Base-by-base conservation (phyloP, 2,888 invertebrate genomes). In the Philereme vetulata region DNA sequence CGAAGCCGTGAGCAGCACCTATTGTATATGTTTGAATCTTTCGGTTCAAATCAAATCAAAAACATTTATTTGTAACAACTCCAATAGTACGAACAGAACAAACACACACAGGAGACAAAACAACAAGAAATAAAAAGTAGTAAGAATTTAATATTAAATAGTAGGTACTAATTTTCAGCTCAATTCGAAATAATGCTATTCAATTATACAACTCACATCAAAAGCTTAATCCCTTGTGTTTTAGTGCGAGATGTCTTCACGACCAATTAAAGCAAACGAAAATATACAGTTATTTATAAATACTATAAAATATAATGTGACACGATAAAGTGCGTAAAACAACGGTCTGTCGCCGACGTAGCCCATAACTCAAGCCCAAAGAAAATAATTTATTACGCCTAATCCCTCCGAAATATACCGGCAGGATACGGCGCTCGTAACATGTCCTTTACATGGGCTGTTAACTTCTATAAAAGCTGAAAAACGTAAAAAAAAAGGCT, bases 361-460 rank as follows among this genome's bases (percentile, higher is more conserved):
- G 75, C 72, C 80, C 71, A 82, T 89, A 86, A 88, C 72, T 89
- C 83, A 85, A 72, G 70, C 75, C 69, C 66, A 78, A 82, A 76
- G 82, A 84, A 88, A 80, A 88, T 89, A 89, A 89, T 89, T 90
- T 88, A 90, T 77, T 78, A 76, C 78, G 71, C 74, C 76, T 84
- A 83, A 87, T 84, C 80, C 80, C 66, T 76, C 81, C 71, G 77
- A 82, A 81, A 85, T 85, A 84, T 82, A 71, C 71, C 66, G 72
- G 67, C 88, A 84, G 88, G 88, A 89, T 86, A 80, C 78, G 80
- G 75, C 50, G 46, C 54, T 49, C 52, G 40, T 78, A 80, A 75
- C 73, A 71, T 74, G 71, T 76, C 51, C 70, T 78, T 79, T 75
- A 78, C 78, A 79, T 74, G 77, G 79, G 80, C 74, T 76, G 81